Evolutionary conservation across 1,140 invertebrate genomes (phyloP).

Genomic region (Trachelipus rathkii): DNA sequence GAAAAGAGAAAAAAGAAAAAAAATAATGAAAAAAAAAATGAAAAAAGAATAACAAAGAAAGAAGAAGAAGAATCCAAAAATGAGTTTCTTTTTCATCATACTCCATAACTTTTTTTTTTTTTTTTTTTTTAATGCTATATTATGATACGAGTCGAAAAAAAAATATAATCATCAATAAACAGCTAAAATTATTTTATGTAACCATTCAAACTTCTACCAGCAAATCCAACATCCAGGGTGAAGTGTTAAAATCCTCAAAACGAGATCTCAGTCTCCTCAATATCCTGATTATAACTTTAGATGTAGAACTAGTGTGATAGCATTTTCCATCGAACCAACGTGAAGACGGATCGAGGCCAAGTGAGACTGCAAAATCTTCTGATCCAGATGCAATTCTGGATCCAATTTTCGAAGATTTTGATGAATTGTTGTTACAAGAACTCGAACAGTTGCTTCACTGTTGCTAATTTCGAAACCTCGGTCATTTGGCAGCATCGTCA

Average conservation of each 20-base stretch:
- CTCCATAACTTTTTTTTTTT: too few species aligned
- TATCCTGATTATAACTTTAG: conserved; percentile 88
- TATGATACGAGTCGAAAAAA: too few species aligned
- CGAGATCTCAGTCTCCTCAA: conserved; percentile 82
- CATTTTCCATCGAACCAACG: conserved; percentile 99
- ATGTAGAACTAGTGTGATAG: conserved; percentile 94
- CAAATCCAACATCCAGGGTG: conserved; percentile 94
- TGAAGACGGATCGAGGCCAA: conserved; percentile 82
- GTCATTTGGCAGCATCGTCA: conserved; percentile 57
- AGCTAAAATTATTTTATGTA: too few species aligned
- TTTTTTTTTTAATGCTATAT: too few species aligned
- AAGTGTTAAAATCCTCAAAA: conserved; percentile 84
- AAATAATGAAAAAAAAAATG: too few species aligned
- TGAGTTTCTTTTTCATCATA: too few species aligned
- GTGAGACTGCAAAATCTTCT: conserved; percentile 79
- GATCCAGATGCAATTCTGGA: conserved; percentile 82
- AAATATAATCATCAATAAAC: too few species aligned
- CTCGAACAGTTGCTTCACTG: conserved; percentile 73
- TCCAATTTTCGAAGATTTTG: conserved; percentile 90
- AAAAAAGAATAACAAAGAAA: too few species aligned
- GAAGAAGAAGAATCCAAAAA: too few species aligned
- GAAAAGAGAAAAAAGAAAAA: too few species aligned
- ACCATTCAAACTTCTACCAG: conserved; percentile 56
- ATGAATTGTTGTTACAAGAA: conserved; percentile 87
- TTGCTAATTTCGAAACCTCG: conserved; percentile 75